Conservation (phyloP, 2,888 invertebrate genomes). For the Eulithis testata region DNA sequence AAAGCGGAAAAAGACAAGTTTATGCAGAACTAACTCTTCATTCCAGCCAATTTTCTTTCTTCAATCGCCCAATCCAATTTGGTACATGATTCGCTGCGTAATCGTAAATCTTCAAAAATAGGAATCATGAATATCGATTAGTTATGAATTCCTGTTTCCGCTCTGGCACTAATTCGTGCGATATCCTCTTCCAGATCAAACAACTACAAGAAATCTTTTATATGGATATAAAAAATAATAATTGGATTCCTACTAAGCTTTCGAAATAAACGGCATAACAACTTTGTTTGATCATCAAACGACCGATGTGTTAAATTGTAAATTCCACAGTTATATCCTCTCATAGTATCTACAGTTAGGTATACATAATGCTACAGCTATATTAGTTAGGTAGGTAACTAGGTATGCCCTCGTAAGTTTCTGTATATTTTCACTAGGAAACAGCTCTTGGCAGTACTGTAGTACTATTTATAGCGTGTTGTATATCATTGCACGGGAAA, state of each 20-base stretch:
- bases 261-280: conserved; percentile 2
- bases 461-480: conserved; percentile 57
- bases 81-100: neutral
- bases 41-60: neutral
- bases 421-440: conserved; percentile 50
- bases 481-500: conserved; percentile 63
- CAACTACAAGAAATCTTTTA: conserved; percentile 7
- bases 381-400: neutral
- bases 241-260: conserved; percentile 7
- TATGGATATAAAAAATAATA: conserved; percentile 8
- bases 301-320: conserved; percentile 16
- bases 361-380: neutral
- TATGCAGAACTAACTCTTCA: conserved; percentile 74
- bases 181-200: conserved; percentile 17
- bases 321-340: conserved; percentile 11
- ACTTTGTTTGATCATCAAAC: conserved; percentile 25
- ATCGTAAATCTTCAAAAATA: neutral
- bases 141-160: conserved; percentile 1
- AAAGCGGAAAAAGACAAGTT: conserved; percentile 86
- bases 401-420: conserved; percentile 32
- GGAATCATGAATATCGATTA: conserved; percentile 1
- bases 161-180: conserved; percentile 2
- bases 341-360: neutral
- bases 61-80: neutral
- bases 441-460: conserved; percentile 55